Evolutionary conservation across 2,888 invertebrate species (phyloP).

Genomic region (Tetrapedia diversipes): DNA sequence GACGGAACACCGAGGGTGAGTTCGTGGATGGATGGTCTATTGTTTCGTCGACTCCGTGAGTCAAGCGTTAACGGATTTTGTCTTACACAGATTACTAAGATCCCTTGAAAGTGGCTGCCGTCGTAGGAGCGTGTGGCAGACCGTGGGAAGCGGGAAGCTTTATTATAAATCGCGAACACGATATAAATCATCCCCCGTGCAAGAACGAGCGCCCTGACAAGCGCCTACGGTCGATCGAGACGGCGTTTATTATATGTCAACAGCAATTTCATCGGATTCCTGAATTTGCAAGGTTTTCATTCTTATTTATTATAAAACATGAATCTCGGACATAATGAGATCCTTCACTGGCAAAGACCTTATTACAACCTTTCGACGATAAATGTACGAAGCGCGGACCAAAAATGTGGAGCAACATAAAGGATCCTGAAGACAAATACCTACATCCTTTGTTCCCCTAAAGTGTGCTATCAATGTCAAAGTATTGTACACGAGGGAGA

Average conservation of each 20-base stretch:
- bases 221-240: background rate
- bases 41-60: constrained; percentile 79
- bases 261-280: background rate
- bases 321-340: background rate
- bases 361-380: too few relatives aligned
- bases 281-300: background rate
- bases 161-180: constrained; percentile 62
- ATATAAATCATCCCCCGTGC: constrained; percentile 53
- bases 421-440: constrained; percentile 10
- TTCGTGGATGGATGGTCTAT: constrained; percentile 69
- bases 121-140: constrained; percentile 45
- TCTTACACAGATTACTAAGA: constrained; percentile 78
- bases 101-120: constrained; percentile 69
- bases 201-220: constrained; percentile 22
- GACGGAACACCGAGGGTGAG: constrained; percentile 65
- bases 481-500: constrained; percentile 32
- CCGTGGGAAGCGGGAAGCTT: constrained; percentile 64
- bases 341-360: background rate
- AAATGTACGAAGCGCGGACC: too few relatives aligned
- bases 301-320: background rate
- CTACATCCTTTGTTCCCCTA: constrained; percentile 27
- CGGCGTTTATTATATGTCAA: background rate
- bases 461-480: constrained; percentile 49
- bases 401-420: constrained; percentile 4
- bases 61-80: constrained; percentile 82